Evolutionary conservation across 1,140 invertebrate species (phyloP).

Genomic region (Aporrectodea caliginosa): DNA sequence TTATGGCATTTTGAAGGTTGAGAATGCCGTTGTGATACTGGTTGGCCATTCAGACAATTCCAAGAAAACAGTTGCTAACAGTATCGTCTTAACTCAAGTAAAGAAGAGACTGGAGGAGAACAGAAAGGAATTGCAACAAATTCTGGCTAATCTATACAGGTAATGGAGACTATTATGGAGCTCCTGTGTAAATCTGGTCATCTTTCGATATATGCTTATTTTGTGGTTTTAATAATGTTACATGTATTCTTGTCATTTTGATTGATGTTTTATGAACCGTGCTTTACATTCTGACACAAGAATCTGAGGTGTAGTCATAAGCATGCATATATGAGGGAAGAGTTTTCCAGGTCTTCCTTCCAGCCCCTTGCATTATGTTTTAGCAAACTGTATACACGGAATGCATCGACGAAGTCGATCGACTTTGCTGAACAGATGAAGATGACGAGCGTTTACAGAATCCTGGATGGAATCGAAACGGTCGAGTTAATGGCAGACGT

Average conservation of each 20-base stretch:
- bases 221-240: too few species aligned
- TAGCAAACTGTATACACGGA: not conserved
- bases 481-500: not conserved
- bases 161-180: too few species aligned
- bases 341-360: too few species aligned
- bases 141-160: not conserved
- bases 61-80: not conserved
- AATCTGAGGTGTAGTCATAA: too few species aligned
- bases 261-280: too few species aligned
- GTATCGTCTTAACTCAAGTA: not conserved
- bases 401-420: not conserved
- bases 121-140: not conserved
- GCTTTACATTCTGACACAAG: too few species aligned
- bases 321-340: too few species aligned
- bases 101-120: not conserved
- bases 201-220: too few species aligned
- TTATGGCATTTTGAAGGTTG: not conserved
- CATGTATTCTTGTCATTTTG: too few species aligned
- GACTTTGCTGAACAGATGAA: not conserved
- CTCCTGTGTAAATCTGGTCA: too few species aligned
- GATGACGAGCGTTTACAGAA: not conserved
- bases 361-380: too few species aligned
- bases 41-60: not conserved
- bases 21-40: not conserved
- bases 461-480: not conserved